These are phyloP conservation scores for Stylophora pistillata DNA, from an alignment of 64 coral and sea anemone genomes.

Conservation along the genomic window DNA sequence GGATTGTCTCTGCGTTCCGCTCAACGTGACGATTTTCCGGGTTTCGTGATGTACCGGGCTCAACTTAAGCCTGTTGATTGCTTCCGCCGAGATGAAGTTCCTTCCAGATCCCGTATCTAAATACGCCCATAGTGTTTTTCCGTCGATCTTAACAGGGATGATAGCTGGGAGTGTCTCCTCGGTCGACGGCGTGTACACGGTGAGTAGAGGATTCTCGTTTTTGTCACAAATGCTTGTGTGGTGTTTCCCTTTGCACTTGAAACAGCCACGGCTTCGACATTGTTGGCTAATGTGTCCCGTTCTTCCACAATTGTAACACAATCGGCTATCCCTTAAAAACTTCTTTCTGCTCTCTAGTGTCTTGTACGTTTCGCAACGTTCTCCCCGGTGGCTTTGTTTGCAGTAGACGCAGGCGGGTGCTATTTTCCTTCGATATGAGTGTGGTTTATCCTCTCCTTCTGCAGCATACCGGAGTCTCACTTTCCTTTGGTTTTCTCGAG, in stretches of 20 bases:
- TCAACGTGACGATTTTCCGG: slow-evolving; percentile 53
- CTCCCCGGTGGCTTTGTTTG: slow-evolving; percentile 62
- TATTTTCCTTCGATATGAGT: background rate
- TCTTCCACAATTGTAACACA: slow-evolving; percentile 60
- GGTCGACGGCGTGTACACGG: slow-evolving; percentile 22
- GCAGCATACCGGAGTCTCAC: slow-evolving; percentile 56
- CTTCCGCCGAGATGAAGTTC: slow-evolving; percentile 59
- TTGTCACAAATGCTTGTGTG: slow-evolving; percentile 59
- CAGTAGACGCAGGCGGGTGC: slow-evolving; percentile 69
- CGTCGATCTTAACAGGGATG: slow-evolving; percentile 29
- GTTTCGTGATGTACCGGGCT: slow-evolving; percentile 28
- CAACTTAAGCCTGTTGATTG: slow-evolving; percentile 40
- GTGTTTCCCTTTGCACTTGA: slow-evolving; percentile 56
- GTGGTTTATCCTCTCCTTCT: slow-evolving; percentile 29
- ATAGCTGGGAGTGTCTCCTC: slow-evolving; percentile 48
- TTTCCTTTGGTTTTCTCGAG: slow-evolving; percentile 45
- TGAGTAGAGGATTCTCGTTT: slow-evolving; percentile 2
- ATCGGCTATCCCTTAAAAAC: slow-evolving; percentile 50
- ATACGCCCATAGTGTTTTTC: slow-evolving; percentile 41
- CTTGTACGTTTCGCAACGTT: slow-evolving; percentile 22
- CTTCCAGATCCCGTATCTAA: slow-evolving; percentile 58
- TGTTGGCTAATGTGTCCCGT: slow-evolving; percentile 15
- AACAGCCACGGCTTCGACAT: slow-evolving; percentile 49
- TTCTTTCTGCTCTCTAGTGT: slow-evolving; percentile 43
- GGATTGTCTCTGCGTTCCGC: slow-evolving; percentile 42